phyloP scores from a whole-genome alignment of 1,140 invertebrate genomes.

The Drosophila pruinosa region DNA sequence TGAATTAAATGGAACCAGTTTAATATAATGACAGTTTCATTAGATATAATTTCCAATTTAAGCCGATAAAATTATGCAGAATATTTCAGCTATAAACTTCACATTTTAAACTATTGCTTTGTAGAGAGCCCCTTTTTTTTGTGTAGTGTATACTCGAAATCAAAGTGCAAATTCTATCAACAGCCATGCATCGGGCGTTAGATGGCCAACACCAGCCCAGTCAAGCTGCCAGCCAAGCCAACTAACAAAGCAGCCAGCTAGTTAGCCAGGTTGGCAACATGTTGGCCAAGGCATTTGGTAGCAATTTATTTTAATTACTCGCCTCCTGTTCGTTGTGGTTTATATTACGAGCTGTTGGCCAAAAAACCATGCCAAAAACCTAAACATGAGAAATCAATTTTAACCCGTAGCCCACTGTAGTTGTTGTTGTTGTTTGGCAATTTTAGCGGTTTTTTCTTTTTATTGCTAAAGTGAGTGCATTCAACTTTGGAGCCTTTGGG shows the following conservation, averaged over 20 bases:
- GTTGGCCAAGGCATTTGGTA: slow-evolving; percentile 33
- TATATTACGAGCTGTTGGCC: slow-evolving; percentile 36
- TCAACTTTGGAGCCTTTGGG: slow-evolving; percentile 40
- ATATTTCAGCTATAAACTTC: background rate
- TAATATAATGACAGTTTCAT: too few species aligned
- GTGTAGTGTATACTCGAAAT: background rate
- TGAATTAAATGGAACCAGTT: background rate
- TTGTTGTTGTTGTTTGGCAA: slow-evolving; percentile 10
- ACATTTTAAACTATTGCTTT: background rate
- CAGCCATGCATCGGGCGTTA: slow-evolving; percentile 54
- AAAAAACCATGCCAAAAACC: slow-evolving; percentile 28
- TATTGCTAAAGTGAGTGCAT: slow-evolving; percentile 34
- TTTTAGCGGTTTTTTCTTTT: background rate
- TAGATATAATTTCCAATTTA: too few species aligned
- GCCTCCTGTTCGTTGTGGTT: slow-evolving; percentile 21
- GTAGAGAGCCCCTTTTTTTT: background rate
- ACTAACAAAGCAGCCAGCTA: background rate
- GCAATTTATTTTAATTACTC: slow-evolving; percentile 77
- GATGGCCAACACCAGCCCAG: slow-evolving; percentile 58
- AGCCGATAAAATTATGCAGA: too few species aligned
- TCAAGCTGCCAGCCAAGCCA: background rate
- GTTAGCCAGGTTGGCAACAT: background rate
- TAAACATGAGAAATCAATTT: slow-evolving; percentile 78
- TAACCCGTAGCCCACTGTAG: slow-evolving; percentile 35
- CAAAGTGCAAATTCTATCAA: slow-evolving; percentile 65